Evolutionary conservation across 1,140 invertebrate species (phyloP).

Genomic region (Bombus confusus): DNA sequence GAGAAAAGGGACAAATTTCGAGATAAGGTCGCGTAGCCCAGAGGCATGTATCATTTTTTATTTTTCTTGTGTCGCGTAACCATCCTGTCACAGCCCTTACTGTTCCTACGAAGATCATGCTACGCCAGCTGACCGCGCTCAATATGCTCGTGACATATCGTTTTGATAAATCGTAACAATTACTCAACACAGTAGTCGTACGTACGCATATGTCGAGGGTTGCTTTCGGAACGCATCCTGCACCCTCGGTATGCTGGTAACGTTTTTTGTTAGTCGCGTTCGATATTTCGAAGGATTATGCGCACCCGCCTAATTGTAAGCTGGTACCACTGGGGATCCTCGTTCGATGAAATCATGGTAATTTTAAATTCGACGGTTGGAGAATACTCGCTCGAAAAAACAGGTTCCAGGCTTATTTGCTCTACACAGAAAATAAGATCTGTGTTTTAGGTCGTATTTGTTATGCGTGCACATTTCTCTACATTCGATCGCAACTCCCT

Average conservation of each 20-base stretch:
- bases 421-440: too few relatives aligned
- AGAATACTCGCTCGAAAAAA: too few relatives aligned
- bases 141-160: slow-evolving; percentile 71
- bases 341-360: not conserved
- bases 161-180: slow-evolving; percentile 77
- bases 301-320: slow-evolving; percentile 64
- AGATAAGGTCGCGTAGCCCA: not conserved
- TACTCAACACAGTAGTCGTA: slow-evolving; percentile 60
- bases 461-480: too few relatives aligned
- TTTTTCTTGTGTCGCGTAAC: not conserved
- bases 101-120: slow-evolving; percentile 58
- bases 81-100: slow-evolving; percentile 16
- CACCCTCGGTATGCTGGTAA: slow-evolving; percentile 53
- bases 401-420: not conserved
- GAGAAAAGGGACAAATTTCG: not conserved
- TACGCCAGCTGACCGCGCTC: slow-evolving; percentile 63
- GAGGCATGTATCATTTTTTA: not conserved
- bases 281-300: slow-evolving; percentile 59
- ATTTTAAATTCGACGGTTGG: not conserved
- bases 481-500: too few relatives aligned
- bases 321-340: slow-evolving; percentile 28
- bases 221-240: slow-evolving; percentile 32
- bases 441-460: too few relatives aligned
- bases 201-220: slow-evolving; percentile 69
- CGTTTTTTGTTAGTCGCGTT: slow-evolving; percentile 63